A percentile compares a stretch with the other conserved stretches of the same genome.
phyloP scores from a whole-genome alignment of 2,113 vertebrate species.

The Antennarius striatus region DNA sequence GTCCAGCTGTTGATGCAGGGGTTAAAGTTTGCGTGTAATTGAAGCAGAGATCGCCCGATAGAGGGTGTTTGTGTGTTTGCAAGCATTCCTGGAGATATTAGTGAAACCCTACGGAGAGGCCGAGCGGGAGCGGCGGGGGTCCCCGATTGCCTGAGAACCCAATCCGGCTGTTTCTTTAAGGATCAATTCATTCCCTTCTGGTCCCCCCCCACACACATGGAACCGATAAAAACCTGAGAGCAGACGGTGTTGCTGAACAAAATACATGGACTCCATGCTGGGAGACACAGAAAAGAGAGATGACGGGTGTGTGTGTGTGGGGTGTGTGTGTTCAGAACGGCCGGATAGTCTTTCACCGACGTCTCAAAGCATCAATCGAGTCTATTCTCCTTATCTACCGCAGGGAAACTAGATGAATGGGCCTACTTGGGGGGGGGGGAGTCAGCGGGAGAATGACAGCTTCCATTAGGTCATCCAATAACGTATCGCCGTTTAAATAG shows the following conservation, averaged over 20 bases:
- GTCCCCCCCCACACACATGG: slow-evolving; percentile 66
- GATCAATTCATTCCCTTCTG: slow-evolving; percentile 59
- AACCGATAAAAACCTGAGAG: slow-evolving; percentile 59
- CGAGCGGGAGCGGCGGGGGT: slow-evolving; percentile 54
- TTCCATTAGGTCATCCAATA: slow-evolving; percentile 30
- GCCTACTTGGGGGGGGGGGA: slow-evolving; percentile 11
- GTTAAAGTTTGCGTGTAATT: slow-evolving; percentile 5
- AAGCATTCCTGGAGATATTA: slow-evolving; percentile 56
- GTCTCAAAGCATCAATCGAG: slow-evolving; percentile 17
- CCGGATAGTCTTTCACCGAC: slow-evolving; percentile 32
- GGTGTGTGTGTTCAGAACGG: slow-evolving; percentile 7
- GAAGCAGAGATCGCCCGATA: slow-evolving; percentile 6
- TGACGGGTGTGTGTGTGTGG: slow-evolving; percentile 3
- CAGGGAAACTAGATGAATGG: slow-evolving; percentile 30
- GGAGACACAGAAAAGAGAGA: slow-evolving; percentile 28
- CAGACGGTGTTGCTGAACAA: slow-evolving; percentile 25
- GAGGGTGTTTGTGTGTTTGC: slow-evolving; percentile 11
- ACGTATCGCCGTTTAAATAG: slow-evolving; percentile 1
- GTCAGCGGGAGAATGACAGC: slow-evolving; percentile 30
- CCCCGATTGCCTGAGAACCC: slow-evolving; percentile 53
- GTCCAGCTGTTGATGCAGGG: neutral
- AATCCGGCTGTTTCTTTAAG: slow-evolving; percentile 60
- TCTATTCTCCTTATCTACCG: slow-evolving; percentile 30
- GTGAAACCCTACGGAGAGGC: slow-evolving; percentile 28
- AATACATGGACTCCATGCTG: slow-evolving; percentile 26